Base-by-base conservation (phyloP, 1,140 invertebrate species). In the Drosophila yakuba region DNA sequence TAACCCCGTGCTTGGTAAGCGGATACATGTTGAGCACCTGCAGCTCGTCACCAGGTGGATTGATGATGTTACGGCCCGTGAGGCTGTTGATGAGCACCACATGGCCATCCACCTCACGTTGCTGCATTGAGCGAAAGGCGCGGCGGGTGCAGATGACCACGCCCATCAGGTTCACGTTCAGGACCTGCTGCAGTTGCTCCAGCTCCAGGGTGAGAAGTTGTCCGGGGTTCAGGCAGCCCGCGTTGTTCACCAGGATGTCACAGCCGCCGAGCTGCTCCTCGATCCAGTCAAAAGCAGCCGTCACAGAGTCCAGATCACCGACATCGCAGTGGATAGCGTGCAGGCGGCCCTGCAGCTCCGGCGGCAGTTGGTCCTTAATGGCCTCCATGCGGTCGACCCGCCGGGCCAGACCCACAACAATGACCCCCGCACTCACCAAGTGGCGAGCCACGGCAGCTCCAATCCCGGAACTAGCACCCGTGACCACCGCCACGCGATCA, bases 231-330 rank as follows among this genome's bases (percentile, higher is more conserved):
- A 88, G 52, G 0, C 95, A 72, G 0, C 95, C 96, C 1, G 96
- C 96, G 88, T 96, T 96, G 84, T 97, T 97, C 32, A 97, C 93
- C 44, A 96, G 91, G 6, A 97, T 93, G 82, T 97, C 95, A 1
- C 96, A 92, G 7, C 95, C 94, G 1, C 95, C 95, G 23, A 95
- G 92, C 1, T 93, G 93, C 3, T 93, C 91, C 45, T 94, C 93
- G 12, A 95, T 93, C 94, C 94, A 95, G 52, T 94, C 83, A 74
- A 97, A 97, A 44, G 95, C 94, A 0, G 91, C 86, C 2, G 94
- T 78, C 32, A 97, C 94, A 1, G 96, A 95, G 4, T 94, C 93
- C 78, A 95, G 93, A 6, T 95, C 94, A 0, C 92, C 93, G 0
- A 97, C 80, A 90, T 97, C 96, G 51, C 94, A 94, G 72, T 93